Percentiles rank a stretch among this genome's conserved stretches.
phyloP scores from a whole-genome alignment of 2,797 vertebrate genomes.

The Anas acuta region DNA sequence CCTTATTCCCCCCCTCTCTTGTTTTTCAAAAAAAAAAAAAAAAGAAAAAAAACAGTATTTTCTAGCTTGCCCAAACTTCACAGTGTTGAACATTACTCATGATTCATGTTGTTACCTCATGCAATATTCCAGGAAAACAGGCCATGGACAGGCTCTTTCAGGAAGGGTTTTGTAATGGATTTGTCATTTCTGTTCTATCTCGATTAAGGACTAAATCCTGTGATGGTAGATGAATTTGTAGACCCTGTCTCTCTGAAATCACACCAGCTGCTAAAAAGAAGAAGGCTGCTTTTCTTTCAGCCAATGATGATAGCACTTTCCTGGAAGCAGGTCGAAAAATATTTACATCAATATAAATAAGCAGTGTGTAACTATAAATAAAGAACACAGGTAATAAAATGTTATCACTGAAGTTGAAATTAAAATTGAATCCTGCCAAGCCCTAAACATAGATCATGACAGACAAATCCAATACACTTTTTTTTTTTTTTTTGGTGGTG shows the following conservation, averaged over 20 bases:
- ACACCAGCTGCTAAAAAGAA: neutral
- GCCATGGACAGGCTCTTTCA: neutral
- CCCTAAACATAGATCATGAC: slow-evolving; percentile 3
- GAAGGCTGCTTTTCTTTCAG: neutral
- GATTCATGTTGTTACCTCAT: slow-evolving; percentile 7
- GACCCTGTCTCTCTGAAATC: slow-evolving; percentile 5
- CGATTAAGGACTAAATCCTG: slow-evolving; percentile 23
- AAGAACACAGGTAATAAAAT: slow-evolving; percentile 41
- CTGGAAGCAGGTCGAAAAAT: neutral
- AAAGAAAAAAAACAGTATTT: neutral
- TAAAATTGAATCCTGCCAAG: slow-evolving; percentile 68
- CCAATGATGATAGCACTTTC: neutral
- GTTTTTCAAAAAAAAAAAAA: neutral
- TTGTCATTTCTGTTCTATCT: slow-evolving; percentile 26
- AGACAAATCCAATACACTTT: slow-evolving; percentile 38
- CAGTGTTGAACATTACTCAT: neutral
- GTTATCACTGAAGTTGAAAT: slow-evolving; percentile 64
- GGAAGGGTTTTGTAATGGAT: neutral
- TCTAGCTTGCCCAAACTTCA: neutral
- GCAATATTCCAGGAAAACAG: neutral
- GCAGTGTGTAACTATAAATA: slow-evolving; percentile 50
- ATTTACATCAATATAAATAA: slow-evolving; percentile 52
- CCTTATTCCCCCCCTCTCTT: neutral
- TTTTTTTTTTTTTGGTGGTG: neutral
- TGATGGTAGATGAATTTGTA: neutral